phyloP scores from a whole-genome alignment of 1,140 invertebrate species.

The Drosophila micromelanica region DNA sequence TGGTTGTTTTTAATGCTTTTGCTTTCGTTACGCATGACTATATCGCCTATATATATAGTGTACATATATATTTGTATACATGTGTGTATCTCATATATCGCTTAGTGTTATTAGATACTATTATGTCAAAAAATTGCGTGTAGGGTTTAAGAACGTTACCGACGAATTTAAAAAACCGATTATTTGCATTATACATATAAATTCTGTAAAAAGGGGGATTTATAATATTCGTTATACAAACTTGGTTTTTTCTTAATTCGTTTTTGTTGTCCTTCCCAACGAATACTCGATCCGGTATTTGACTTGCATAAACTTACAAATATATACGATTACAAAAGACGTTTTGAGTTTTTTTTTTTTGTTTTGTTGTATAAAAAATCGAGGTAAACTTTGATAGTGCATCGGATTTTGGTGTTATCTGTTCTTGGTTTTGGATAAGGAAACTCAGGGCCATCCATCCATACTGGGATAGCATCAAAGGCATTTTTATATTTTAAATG shows the following conservation, averaged over 20 bases:
- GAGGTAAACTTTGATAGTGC: constrained; percentile 77
- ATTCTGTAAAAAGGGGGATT: constrained; percentile 69
- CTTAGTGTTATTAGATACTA: constrained; percentile 54
- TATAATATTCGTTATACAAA: constrained; percentile 56
- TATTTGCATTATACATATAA: constrained; percentile 60
- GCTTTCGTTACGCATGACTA: constrained; percentile 59
- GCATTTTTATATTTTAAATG: constrained; percentile 23
- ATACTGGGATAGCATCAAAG: constrained; percentile 17
- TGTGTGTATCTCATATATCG: neutral
- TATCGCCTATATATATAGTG: constrained; percentile 45
- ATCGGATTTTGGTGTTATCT: constrained; percentile 54
- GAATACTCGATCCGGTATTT: constrained; percentile 26
- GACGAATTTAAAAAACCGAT: constrained; percentile 72
- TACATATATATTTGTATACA: constrained; percentile 1
- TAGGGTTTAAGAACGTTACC: constrained; percentile 52
- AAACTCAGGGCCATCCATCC: constrained; percentile 22
- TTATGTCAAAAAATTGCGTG: constrained; percentile 62
- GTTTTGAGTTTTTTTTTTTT: constrained; percentile 57
- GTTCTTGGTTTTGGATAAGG: constrained; percentile 18
- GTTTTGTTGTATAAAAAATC: constrained; percentile 79
- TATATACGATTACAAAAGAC: constrained; percentile 73
- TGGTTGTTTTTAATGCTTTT: constrained; percentile 52
- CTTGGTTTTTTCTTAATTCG: constrained; percentile 6
- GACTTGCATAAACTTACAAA: constrained; percentile 63
- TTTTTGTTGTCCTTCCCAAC: constrained; percentile 15